These are phyloP conservation scores for Philereme vetulata DNA, from an alignment of 2,888 invertebrate species.

Conservation along the genomic window DNA sequence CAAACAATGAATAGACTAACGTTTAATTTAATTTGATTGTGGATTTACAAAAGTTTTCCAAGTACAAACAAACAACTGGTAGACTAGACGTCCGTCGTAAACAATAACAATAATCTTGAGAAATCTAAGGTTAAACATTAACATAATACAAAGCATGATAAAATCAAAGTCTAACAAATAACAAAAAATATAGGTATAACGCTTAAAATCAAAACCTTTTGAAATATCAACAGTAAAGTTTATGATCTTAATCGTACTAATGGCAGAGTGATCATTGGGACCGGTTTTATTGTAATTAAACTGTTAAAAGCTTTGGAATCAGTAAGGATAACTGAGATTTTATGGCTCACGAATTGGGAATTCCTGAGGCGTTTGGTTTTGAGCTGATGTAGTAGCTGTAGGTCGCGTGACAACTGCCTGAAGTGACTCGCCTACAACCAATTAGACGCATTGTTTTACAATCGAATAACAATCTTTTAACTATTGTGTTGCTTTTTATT, in stretches of 20 bases:
- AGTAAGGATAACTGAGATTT: constrained; percentile 13
- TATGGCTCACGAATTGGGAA: constrained; percentile 1
- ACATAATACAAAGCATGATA: constrained; percentile 29
- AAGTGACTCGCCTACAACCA: constrained; percentile 55
- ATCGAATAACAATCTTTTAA: constrained; percentile 55
- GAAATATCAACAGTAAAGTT: constrained; percentile 18
- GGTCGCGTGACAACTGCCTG: constrained; percentile 33
- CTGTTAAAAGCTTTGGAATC: constrained; percentile 19
- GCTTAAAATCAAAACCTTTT: constrained; percentile 12
- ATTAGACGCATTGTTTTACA: constrained; percentile 71
- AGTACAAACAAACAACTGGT: constrained; percentile 12
- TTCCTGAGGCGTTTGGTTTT: constrained; percentile 12
- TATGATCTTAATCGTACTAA: constrained; percentile 30
- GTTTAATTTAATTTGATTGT: constrained; percentile 21
- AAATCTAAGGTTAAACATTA: constrained; percentile 16
- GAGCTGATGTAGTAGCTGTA: constrained; percentile 20
- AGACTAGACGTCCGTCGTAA: constrained; percentile 12
- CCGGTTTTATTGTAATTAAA: constrained; percentile 25
- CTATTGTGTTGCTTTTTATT: constrained; percentile 57
- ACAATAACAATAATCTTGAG: constrained; percentile 25
- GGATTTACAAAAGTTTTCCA: constrained; percentile 14
- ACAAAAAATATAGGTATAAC: constrained; percentile 2
- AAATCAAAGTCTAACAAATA: constrained; percentile 20
- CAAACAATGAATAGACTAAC: constrained; percentile 21
- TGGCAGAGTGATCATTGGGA: constrained; percentile 22